A percentile compares a stretch with the other conserved stretches of the same genome.
These are phyloP conservation scores for Clunio marinus DNA, from an alignment of 2,888 invertebrate genomes.

Conservation along the genomic window DNA sequence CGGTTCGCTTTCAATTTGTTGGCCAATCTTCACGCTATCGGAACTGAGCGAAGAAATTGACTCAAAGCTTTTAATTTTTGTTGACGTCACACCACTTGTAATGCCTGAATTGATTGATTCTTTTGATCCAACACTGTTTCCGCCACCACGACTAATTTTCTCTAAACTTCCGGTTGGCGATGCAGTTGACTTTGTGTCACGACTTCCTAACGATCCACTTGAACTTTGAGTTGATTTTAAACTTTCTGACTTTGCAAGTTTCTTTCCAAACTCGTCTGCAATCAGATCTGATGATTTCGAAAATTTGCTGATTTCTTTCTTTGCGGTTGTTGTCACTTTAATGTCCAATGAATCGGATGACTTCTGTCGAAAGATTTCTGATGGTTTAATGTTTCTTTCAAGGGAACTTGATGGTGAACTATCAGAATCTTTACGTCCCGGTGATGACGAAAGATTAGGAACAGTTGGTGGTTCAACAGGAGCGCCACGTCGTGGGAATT, in stretches of 20 bases:
- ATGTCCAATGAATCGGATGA: conserved; percentile 50
- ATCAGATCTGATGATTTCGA: conserved; percentile 46
- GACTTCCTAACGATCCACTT: conserved; percentile 49
- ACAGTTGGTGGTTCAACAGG: conserved; percentile 57
- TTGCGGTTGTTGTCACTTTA: conserved; percentile 46
- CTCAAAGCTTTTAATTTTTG: conserved; percentile 62
- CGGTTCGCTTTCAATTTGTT: conserved; percentile 60
- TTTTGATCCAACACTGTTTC: conserved; percentile 50
- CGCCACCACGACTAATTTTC: conserved; percentile 41
- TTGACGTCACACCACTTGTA: conserved; percentile 47
- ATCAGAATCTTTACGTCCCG: conserved; percentile 44
- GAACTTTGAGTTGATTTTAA: conserved; percentile 46
- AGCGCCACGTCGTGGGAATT: conserved; percentile 58
- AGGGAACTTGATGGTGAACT: conserved; percentile 49
- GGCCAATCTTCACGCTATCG: conserved; percentile 55
- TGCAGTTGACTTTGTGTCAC: conserved; percentile 46
- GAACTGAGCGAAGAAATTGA: conserved; percentile 62
- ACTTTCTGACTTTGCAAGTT: conserved; percentile 50
- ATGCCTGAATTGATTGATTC: conserved; percentile 51
- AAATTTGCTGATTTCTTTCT: conserved; percentile 43
- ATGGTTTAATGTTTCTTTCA: conserved; percentile 51
- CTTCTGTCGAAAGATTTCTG: conserved; percentile 51
- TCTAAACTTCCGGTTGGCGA: conserved; percentile 51
- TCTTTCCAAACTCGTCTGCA: conserved; percentile 50
- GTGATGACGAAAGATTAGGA: conserved; percentile 42